Evolutionary conservation across 2,888 invertebrate species (phyloP).

Genomic region (Drosophila anceps): DNA sequence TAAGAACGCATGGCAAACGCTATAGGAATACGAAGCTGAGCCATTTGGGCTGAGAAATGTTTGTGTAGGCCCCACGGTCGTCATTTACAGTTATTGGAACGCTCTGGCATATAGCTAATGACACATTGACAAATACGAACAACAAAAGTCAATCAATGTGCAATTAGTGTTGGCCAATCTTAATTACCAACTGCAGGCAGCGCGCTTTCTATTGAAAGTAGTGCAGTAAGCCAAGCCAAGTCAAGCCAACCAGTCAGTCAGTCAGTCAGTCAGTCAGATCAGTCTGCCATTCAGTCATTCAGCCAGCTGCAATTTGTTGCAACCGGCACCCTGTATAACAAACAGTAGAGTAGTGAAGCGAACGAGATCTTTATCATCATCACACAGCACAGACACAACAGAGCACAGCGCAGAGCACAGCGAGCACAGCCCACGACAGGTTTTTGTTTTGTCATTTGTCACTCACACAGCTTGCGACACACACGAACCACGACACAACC

Average conservation of each 20-base stretch:
- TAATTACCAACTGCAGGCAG: slow-evolving; percentile 56
- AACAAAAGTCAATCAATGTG: slow-evolving; percentile 76
- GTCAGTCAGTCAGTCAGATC: slow-evolving; percentile 17
- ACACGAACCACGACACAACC: slow-evolving; percentile 61
- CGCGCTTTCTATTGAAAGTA: slow-evolving; percentile 71
- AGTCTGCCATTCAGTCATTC: slow-evolving; percentile 11
- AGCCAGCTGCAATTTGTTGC: slow-evolving; percentile 75
- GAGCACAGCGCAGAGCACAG: slow-evolving; percentile 36
- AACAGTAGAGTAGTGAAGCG: slow-evolving; percentile 32
- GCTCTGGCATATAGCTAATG: slow-evolving; percentile 61
- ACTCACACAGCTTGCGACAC: slow-evolving; percentile 83
- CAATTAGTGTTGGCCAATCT: slow-evolving; percentile 72
- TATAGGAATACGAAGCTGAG: slow-evolving; percentile 56
- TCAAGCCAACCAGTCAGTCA: slow-evolving; percentile 9
- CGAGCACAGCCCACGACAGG: slow-evolving; percentile 83
- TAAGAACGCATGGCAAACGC: slow-evolving; percentile 46
- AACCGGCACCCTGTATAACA: slow-evolving; percentile 73
- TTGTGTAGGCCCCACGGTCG: slow-evolving; percentile 18
- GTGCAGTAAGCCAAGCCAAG: slow-evolving; percentile 72
- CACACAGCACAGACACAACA: slow-evolving; percentile 31
- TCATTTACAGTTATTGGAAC: slow-evolving; percentile 54
- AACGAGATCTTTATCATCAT: slow-evolving; percentile 76
- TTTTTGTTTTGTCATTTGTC: slow-evolving; percentile 85
- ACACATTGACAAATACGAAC: slow-evolving; percentile 51
- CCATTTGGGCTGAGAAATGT: slow-evolving; percentile 23